A percentile compares a stretch with the other conserved stretches of the same genome.
These are phyloP conservation scores for Zaprionus bogoriensis DNA, from an alignment of 2,888 invertebrate species.

Conservation along the genomic window DNA sequence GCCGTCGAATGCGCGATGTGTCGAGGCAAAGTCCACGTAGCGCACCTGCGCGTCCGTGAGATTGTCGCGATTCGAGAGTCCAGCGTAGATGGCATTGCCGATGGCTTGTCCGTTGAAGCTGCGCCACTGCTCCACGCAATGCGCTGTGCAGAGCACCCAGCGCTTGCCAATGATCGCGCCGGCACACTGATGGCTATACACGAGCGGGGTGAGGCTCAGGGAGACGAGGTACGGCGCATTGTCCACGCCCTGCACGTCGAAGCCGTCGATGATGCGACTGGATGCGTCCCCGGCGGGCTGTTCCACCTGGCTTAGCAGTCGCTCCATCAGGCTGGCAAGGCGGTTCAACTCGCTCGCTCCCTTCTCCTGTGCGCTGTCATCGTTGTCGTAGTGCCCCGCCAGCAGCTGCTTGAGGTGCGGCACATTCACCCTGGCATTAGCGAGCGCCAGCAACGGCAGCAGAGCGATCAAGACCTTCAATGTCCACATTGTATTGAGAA, in stretches of 20 bases:
- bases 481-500: slow-evolving; percentile 24
- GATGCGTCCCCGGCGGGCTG: slow-evolving; percentile 31
- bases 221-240: slow-evolving; percentile 73
- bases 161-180: slow-evolving; percentile 82
- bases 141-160: slow-evolving; percentile 82
- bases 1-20: slow-evolving; percentile 80
- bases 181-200: slow-evolving; percentile 82
- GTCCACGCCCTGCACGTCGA: slow-evolving; percentile 62
- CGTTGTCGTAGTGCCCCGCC: slow-evolving; percentile 30
- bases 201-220: slow-evolving; percentile 55
- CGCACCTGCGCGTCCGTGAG: slow-evolving; percentile 70
- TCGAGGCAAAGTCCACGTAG: slow-evolving; percentile 71
- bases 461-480: slow-evolving; percentile 36
- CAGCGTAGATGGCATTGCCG: slow-evolving; percentile 71
- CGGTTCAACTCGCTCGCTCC: not conserved
- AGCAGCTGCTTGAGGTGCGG: slow-evolving; percentile 42
- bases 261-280: slow-evolving; percentile 67
- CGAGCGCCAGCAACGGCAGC: slow-evolving; percentile 42
- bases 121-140: slow-evolving; percentile 64
- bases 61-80: slow-evolving; percentile 63
- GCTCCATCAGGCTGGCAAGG: slow-evolving; percentile 22
- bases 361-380: slow-evolving; percentile 6
- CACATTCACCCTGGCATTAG: slow-evolving; percentile 31
- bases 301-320: slow-evolving; percentile 4
- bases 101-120: slow-evolving; percentile 51